Evolutionary conservation across 2,888 invertebrate species (phyloP).

Genomic region (Amitus sp.): DNA sequence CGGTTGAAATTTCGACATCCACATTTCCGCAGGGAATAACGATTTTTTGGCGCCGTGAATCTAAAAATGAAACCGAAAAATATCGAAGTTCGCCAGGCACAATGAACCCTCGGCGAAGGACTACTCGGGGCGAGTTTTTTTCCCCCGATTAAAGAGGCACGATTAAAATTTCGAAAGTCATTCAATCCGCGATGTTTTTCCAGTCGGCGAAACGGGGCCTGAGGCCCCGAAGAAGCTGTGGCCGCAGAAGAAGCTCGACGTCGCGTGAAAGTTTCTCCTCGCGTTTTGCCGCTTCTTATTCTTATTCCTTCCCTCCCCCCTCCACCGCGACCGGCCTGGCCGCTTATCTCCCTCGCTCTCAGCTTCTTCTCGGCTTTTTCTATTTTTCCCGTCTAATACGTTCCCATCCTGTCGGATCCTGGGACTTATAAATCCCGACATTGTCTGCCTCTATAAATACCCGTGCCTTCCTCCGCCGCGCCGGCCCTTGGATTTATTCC

Average conservation of each 20-base stretch:
- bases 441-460: conserved; percentile 40
- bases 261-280: conserved; percentile 56
- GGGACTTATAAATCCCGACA: conserved; percentile 41
- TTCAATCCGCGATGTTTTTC: conserved; percentile 29
- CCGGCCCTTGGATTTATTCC: conserved; percentile 37
- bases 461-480: conserved; percentile 29
- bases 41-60: too few species aligned
- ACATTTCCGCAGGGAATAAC: too few species aligned
- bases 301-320: background rate
- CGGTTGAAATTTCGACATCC: too few species aligned
- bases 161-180: conserved; percentile 35
- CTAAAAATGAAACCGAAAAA: too few species aligned
- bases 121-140: background rate
- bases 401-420: conserved; percentile 42
- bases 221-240: conserved; percentile 37
- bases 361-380: conserved; percentile 18
- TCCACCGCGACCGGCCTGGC: background rate
- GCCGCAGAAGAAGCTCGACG: conserved; percentile 51
- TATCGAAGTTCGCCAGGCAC: too few species aligned
- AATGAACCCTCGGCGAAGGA: too few species aligned
- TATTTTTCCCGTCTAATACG: conserved; percentile 39
- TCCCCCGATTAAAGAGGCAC: conserved; percentile 9
- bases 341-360: conserved; percentile 12
- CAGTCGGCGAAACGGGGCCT: conserved; percentile 33
- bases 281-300: conserved; percentile 24